Conservation (phyloP, 2,113 vertebrate genomes). For the Corythornis cristatus region DNA sequence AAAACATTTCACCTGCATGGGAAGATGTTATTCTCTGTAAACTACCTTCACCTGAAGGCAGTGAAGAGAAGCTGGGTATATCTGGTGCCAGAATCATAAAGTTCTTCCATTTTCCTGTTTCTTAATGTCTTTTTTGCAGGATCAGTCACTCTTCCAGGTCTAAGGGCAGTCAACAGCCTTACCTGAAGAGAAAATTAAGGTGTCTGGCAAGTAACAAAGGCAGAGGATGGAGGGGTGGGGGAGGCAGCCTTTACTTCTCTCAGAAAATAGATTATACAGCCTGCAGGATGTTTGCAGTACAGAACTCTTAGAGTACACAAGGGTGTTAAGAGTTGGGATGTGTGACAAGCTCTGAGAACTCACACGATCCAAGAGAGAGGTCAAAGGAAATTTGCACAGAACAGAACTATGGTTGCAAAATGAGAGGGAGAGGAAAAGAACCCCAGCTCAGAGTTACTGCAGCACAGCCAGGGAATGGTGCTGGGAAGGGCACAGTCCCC, state of each 20-base stretch:
- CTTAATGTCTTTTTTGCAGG: not conserved
- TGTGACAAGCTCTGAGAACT: not conserved
- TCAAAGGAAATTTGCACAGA: conserved; percentile 32
- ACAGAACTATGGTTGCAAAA: conserved; percentile 4
- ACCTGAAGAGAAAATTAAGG: conserved; percentile 13
- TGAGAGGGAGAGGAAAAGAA: not conserved
- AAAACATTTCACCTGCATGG: not conserved
- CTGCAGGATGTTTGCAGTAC: not conserved
- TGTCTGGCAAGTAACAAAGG: not conserved
- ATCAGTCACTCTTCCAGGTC: not conserved
- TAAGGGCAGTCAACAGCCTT: not conserved
- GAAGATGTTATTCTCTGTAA: not conserved
- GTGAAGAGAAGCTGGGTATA: not conserved
- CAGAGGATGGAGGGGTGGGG: not conserved
- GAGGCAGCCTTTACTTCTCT: not conserved
- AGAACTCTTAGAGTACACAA: not conserved
- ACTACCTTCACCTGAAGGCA: not conserved
- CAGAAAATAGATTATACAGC: not conserved
- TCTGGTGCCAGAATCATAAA: not conserved
- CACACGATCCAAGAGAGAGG: not conserved
- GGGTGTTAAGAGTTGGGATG: not conserved
- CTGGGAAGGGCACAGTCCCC: conserved; percentile 4
- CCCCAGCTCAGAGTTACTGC: not conserved
- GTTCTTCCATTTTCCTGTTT: not conserved
- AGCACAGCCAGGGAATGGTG: not conserved